Percentiles rank a stretch among this genome's conserved stretches.
phyloP scores from a whole-genome alignment of 2,888 invertebrate species.

The Acanthoscelides obtectus region DNA sequence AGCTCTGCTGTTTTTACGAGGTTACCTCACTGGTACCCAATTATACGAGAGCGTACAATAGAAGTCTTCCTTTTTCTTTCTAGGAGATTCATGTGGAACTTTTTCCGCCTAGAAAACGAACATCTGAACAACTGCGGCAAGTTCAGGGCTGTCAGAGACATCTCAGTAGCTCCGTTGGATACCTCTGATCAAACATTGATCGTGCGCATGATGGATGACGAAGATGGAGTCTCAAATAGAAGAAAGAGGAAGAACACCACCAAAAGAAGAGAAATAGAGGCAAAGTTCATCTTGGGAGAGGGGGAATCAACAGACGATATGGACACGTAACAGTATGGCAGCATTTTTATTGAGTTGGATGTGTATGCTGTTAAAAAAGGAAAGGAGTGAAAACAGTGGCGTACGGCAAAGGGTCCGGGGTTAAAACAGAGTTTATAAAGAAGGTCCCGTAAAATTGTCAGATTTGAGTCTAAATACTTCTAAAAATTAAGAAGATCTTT shows the following conservation, averaged over 20 bases:
- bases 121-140: constrained; percentile 99
- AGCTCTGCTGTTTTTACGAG: too few relatives aligned
- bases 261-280: constrained; percentile 40
- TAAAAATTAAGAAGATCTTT: too few relatives aligned
- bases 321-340: constrained; percentile 23
- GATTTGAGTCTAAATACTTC: too few relatives aligned
- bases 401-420: too few relatives aligned
- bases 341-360: neutral
- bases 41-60: too few relatives aligned
- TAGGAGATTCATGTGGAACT: constrained; percentile 98
- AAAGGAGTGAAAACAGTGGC: neutral
- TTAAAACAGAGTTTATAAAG: too few relatives aligned
- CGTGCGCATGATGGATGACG: constrained; percentile 92
- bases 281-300: constrained; percentile 29
- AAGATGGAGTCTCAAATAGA: constrained; percentile 79
- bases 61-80: constrained; percentile 19
- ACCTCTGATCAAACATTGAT: constrained; percentile 89
- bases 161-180: constrained; percentile 90
- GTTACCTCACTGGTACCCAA: too few relatives aligned
- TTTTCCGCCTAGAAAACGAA: constrained; percentile 98
- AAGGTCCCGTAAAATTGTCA: too few relatives aligned
- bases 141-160: constrained; percentile 97
- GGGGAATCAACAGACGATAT: constrained; percentile 48
- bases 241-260: constrained; percentile 50
- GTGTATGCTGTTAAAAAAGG: neutral